Evolutionary conservation across 2,797 vertebrate genomes (phyloP).

Genomic region (Xiphophorus birchmanni): DNA sequence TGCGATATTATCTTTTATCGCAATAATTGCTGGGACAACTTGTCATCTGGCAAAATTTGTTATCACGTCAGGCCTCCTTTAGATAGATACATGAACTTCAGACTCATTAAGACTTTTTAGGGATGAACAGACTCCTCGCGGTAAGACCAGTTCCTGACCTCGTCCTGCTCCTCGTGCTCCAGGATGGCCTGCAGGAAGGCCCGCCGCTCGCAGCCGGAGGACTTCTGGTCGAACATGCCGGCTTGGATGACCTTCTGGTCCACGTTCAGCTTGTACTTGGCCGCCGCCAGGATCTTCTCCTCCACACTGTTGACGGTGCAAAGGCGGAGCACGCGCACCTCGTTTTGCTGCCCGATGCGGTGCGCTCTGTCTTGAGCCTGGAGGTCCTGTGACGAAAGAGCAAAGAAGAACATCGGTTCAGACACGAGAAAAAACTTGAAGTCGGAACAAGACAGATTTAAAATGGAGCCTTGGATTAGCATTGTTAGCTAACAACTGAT

Average conservation of each 20-base stretch:
- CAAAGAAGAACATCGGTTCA: too few species aligned
- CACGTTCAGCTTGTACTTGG: conserved; percentile 98
- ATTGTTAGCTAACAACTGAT: too few species aligned
- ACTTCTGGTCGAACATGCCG: conserved; percentile 99
- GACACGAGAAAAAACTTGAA: neutral
- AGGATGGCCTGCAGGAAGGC: conserved; percentile 97
- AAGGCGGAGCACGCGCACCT: conserved; percentile 94
- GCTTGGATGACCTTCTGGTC: conserved; percentile 99
- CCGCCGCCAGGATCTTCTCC: conserved; percentile 95
- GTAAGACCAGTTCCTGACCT: conserved; percentile 79
- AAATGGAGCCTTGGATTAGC: too few species aligned
- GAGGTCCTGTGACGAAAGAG: conserved; percentile 82
- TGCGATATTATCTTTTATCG: too few species aligned
- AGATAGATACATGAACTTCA: too few species aligned
- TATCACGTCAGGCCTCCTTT: too few species aligned
- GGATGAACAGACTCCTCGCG: too few species aligned
- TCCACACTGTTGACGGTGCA: conserved; percentile 99
- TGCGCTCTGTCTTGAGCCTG: conserved; percentile 97
- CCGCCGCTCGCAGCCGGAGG: conserved; percentile 91
- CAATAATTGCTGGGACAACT: too few species aligned
- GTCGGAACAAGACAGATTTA: neutral
- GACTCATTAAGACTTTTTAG: too few species aligned
- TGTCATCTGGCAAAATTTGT: too few species aligned
- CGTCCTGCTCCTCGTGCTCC: conserved; percentile 98
- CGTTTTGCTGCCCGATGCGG: conserved; percentile 96